phyloP scores from a whole-genome alignment of 2,113 vertebrate genomes.

The Sphyrna mokarran region DNA sequence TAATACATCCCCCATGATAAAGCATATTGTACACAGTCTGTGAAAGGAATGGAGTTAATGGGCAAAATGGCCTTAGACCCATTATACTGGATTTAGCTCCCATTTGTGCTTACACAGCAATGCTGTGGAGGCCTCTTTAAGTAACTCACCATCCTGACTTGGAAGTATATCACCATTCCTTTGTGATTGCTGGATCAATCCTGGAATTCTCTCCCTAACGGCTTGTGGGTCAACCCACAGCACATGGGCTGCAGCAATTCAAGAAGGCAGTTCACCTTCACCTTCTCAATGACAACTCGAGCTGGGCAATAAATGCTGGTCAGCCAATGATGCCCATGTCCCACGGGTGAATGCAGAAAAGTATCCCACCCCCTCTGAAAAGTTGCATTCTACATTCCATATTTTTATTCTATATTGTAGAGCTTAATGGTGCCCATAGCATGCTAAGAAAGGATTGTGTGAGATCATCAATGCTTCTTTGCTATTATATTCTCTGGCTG shows the following conservation, averaged over 20 bases:
- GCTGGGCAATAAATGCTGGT: too few species aligned
- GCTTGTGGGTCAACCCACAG: too few species aligned
- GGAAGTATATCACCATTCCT: too few species aligned
- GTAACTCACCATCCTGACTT: too few species aligned
- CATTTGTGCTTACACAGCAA: not conserved
- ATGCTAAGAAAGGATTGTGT: not conserved
- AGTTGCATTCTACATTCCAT: not conserved
- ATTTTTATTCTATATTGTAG: not conserved
- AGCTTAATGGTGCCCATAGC: not conserved
- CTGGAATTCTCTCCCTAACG: too few species aligned
- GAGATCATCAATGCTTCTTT: not conserved
- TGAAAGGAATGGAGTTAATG: not conserved
- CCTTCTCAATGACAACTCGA: too few species aligned
- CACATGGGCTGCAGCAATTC: too few species aligned
- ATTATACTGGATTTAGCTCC: not conserved
- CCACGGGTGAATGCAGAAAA: not conserved
- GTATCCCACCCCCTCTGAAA: not conserved
- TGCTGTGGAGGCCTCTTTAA: not conserved
- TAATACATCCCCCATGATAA: not conserved
- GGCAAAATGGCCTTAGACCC: not conserved
- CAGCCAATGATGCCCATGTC: too few species aligned
- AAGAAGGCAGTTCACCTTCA: too few species aligned
- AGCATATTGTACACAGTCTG: not conserved
- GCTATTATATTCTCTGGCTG: not conserved
- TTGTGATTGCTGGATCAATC: too few species aligned